Evolutionary conservation across 2,113 vertebrate genomes (phyloP).

Genomic region (Psilopogon haemacephalus): DNA sequence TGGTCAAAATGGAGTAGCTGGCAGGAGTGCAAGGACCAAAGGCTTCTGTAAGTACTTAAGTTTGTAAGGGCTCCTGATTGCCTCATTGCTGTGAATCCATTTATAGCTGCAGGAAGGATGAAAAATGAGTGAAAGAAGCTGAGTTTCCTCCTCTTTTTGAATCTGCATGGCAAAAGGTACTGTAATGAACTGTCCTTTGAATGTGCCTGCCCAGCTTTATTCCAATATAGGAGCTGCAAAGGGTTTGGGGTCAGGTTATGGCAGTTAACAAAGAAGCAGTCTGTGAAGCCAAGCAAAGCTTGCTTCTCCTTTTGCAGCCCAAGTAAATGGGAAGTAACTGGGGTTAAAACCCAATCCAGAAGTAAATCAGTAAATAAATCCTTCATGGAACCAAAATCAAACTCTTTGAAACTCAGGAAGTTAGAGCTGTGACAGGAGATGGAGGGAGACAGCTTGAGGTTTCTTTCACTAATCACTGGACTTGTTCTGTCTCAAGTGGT

Average conservation of each 20-base stretch:
- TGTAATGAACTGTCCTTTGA: background rate
- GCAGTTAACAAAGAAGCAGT: background rate
- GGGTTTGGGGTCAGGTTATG: background rate
- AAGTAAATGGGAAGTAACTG: background rate
- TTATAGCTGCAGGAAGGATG: background rate
- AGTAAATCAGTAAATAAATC: background rate
- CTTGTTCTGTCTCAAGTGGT: background rate
- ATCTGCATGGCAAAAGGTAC: background rate
- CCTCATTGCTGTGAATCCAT: background rate
- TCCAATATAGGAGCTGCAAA: background rate
- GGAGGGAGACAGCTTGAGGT: background rate
- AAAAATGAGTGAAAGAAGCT: background rate
- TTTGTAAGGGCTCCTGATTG: background rate
- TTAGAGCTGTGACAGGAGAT: background rate
- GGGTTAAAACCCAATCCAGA: background rate
- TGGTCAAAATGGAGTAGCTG: background rate
- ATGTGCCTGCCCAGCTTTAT: background rate
- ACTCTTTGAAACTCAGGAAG: background rate
- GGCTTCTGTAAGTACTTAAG: background rate
- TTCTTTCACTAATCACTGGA: background rate
- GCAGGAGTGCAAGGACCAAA: background rate
- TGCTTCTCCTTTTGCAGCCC: background rate
- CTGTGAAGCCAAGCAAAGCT: background rate
- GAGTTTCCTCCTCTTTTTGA: background rate
- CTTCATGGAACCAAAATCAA: background rate